Base-by-base conservation (phyloP, 2,113 vertebrate genomes). In the Entelurus aequoreus region DNA sequence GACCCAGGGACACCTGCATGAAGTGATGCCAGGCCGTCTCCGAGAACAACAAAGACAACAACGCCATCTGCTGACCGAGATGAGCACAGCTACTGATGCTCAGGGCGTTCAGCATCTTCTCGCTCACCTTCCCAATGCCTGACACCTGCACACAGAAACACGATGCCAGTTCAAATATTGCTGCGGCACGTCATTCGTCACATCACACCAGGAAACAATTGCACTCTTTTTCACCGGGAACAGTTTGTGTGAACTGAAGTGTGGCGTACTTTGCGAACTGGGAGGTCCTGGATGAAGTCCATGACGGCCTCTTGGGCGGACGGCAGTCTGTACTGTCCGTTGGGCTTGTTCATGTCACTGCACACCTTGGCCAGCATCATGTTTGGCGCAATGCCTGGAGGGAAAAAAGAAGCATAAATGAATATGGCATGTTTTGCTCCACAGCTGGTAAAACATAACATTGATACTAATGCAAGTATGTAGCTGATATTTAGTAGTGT, bases 341-440 rank as follows among this genome's bases (percentile, higher is more conserved):
- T 95, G 66, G 97, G 97, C 68, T 99, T 99, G 84, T 98, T 98
- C 86, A 88, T 86, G 86, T 99, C 96, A 86, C 96, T 99, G 90
- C 94, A 98, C 68, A 99, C 94, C 84, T 99, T 99, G 71, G 97
- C 94, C 74, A 99, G 87, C 93, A 95, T 94, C 76, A 82, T 95
- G 76, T 99, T 99, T 60, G 96, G 93, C 28, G 96, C 97, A 79
- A 99, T 98, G 77, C 97, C 97, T 99, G 78, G 28, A 85, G 78
- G 28, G 42, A 79, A 81, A 78, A 35, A 16, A 54, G 35, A 3
- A 62, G 15, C 19, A 11, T 60, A 1, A 69, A 16, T 63, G 8
- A 63, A 60, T 47, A 35, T 1, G 44, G 16, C 4, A 54, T 57
- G 1, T 62, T 14, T 38, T 13, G 66, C 64, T n/a, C 0, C 66